Base-by-base conservation (phyloP, 2,888 invertebrate genomes). In the Salpingus planirostris region DNA sequence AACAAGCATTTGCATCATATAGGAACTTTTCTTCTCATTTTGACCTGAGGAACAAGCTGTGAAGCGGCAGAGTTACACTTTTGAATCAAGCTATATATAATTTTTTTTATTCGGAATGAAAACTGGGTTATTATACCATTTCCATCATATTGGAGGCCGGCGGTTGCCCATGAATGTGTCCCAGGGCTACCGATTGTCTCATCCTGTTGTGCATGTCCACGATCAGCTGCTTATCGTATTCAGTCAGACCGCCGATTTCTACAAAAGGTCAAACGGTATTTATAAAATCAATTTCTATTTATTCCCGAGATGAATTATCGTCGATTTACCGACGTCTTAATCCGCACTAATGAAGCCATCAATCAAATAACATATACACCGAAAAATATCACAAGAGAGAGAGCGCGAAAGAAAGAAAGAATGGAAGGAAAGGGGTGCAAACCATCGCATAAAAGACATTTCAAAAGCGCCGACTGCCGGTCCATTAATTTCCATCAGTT, bases 61-160 rank as follows among this genome's bases (percentile, higher is more conserved):
- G n/a, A n/a, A n/a, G n/a, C n/a, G n/a, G n/a, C n/a, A n/a, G n/a
- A n/a, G n/a, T n/a, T n/a, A n/a, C n/a, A n/a, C n/a, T n/a, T n/a
- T n/a, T n/a, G n/a, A n/a, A n/a, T n/a, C n/a, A n/a, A n/a, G n/a
- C n/a, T n/a, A n/a, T n/a, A n/a, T n/a, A n/a, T n/a, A n/a, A n/a
- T n/a, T n/a, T n/a, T n/a, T n/a, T n/a, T n/a, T n/a, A n/a, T n/a
- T n/a, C n/a, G n/a, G 2, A 13, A 24, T 37, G 44, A 13, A 15
- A 24, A 23, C 1, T 10, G 10, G 14, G 8, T 14, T 7, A 18
- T 14, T 71, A 63, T 65, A 84, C 84, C 75, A 89, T 79, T 72
- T 88, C 86, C 68, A 80, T 76, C 85, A 89, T 87, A 65, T 88
- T 86, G 49, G 83, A 79, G 13, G 87, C 81, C 31, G 81, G 79